Evolutionary conservation across 1,140 invertebrate species (phyloP), one percentile per base, ranked within the genome.

Genomic region (Hesperophylax magnus): DNA sequence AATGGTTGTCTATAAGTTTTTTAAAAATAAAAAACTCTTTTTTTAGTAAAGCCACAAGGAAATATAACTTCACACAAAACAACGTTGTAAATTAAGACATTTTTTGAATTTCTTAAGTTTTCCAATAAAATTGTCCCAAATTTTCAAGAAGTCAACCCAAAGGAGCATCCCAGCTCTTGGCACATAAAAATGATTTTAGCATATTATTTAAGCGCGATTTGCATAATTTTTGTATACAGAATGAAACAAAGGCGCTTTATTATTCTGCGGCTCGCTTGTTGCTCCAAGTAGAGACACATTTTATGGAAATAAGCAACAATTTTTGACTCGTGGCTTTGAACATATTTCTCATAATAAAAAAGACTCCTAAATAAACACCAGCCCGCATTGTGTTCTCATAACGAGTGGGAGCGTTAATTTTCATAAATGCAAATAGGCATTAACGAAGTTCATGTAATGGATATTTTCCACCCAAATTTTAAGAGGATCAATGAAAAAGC

Each of bases 211-310:
- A 72, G 69, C 20, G 20, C 53, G 15, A 72, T 72, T 72, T 72
- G 47, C 69, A 72, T 72, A 72, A 72, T 72, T 72, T 72, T 56
- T 27, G 69, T 72, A 72, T 54, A 72, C 69, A 27, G 11, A 53
- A 72, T 27, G 69, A 72, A 72, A 72, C 69, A 72, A 72, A 72
- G 69, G 69, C 47, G 20, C 52, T 72, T 72, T 72, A 72, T 72
- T 72, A 72, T 72, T 72, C 69, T 24, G 47, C 20, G 47, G 69
- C 69, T 72, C 69, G 69, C 69, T 72, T 72, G 69, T 72, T 72
- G 69, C 69, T 53, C 22, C 69, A 24, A 72, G 22, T 20, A 15
- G 22, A 8, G 47, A 72, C 69, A 72, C 52, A 72, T 72, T 72
- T 72, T 72, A 72, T 53, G 69, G 53, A 72, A 53, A 72, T 72